A percentile compares a stretch with the other conserved stretches of the same genome.
phyloP scores from a whole-genome alignment of 2,797 vertebrate species.

The Mionectes olivaceus region DNA sequence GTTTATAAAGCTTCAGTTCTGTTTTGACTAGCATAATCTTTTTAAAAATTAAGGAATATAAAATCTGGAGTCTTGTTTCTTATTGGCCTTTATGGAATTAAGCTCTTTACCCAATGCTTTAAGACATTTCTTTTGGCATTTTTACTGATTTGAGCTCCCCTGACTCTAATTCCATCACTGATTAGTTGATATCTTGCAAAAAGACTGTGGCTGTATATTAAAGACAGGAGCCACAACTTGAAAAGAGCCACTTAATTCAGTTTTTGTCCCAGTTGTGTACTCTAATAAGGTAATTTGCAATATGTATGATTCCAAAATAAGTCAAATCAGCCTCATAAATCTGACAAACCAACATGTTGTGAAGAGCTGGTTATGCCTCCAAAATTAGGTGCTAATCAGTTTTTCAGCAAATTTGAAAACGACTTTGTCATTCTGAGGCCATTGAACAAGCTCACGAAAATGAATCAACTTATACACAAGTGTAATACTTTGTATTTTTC shows the following conservation, averaged over 20 bases:
- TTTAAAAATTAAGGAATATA: neutral
- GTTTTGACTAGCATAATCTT: neutral
- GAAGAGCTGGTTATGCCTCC: neutral
- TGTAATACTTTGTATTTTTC: neutral
- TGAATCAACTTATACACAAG: neutral
- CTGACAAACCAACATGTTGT: neutral
- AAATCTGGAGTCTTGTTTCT: neutral
- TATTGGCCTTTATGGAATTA: neutral
- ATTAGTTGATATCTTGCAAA: neutral
- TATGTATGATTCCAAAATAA: slow-evolving; percentile 7
- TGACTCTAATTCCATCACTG: neutral
- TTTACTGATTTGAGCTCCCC: neutral
- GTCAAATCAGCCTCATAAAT: neutral
- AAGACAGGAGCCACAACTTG: neutral
- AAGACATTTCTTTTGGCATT: neutral
- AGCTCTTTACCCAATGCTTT: neutral
- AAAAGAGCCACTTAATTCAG: neutral
- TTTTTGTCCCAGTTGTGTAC: neutral
- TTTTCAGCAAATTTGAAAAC: neutral
- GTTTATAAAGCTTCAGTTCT: neutral
- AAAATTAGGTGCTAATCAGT: neutral
- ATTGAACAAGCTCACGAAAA: neutral
- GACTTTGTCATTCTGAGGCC: neutral
- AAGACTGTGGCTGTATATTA: neutral
- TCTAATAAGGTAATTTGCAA: slow-evolving; percentile 6